A percentile compares a stretch with the other conserved stretches of the same genome.
Conservation (phyloP, 2,888 invertebrate genomes). For the Griposia aprilina region DNA sequence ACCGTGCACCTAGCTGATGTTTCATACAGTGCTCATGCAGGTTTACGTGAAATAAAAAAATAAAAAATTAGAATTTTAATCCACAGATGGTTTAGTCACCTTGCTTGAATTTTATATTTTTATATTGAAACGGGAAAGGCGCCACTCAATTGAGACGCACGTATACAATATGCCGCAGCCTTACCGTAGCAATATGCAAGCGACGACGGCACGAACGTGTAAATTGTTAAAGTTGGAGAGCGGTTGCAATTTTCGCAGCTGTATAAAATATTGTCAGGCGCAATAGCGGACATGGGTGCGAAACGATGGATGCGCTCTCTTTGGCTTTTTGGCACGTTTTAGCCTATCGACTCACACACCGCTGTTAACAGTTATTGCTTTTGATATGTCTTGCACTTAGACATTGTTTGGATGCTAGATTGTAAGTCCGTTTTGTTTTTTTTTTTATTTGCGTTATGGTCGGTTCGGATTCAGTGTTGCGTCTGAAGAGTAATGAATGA, state of each 20-base stretch:
- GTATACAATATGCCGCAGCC: conserved; percentile 62
- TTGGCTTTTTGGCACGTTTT: conserved; percentile 83
- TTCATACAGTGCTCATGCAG: neutral
- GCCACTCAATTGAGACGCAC: conserved; percentile 23
- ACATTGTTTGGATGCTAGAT: neutral
- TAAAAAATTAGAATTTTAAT: too few species aligned
- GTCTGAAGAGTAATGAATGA: neutral
- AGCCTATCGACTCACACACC: conserved; percentile 35
- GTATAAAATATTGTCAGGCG: conserved; percentile 86
- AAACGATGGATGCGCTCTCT: conserved; percentile 77
- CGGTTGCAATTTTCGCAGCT: conserved; percentile 86
- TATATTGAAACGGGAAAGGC: conserved; percentile 5
- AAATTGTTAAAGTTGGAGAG: conserved; percentile 87
- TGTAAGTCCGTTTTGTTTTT: neutral
- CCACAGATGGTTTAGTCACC: neutral
- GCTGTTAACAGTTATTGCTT: conserved; percentile 55
- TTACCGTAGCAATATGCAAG: conserved; percentile 76
- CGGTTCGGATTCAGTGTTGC: neutral
- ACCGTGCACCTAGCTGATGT: neutral
- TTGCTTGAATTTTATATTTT: conserved; percentile 1
- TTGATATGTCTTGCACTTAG: conserved; percentile 33
- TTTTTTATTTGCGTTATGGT: neutral
- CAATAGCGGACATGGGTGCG: conserved; percentile 73
- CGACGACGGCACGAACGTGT: conserved; percentile 77
- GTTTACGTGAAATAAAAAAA: neutral